Conservation (phyloP, 2,113 vertebrate species). For the Symphodus melops region DNA sequence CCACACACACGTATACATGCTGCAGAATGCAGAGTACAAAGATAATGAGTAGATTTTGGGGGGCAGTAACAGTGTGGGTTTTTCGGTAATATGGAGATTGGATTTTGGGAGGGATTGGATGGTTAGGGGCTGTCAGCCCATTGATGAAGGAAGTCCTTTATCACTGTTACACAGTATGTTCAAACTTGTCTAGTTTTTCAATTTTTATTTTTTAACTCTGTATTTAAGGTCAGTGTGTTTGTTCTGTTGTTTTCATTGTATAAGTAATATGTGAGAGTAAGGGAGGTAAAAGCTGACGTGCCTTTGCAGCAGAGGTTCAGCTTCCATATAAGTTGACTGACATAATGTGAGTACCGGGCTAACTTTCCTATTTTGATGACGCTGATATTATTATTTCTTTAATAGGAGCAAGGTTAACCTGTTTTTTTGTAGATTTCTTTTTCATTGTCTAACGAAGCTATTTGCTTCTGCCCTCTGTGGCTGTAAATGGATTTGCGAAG, state of each 20-base stretch:
- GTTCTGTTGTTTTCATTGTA: slow-evolving; percentile 78
- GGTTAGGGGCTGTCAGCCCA: slow-evolving; percentile 50
- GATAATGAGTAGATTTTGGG: slow-evolving; percentile 53
- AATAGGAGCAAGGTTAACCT: slow-evolving; percentile 75
- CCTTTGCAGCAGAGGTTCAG: slow-evolving; percentile 77
- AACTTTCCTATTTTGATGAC: slow-evolving; percentile 72
- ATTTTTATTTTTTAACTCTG: slow-evolving; percentile 72
- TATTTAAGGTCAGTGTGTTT: slow-evolving; percentile 84
- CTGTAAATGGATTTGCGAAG: slow-evolving; percentile 65
- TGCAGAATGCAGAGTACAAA: slow-evolving; percentile 57
- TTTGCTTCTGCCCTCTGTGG: slow-evolving; percentile 69
- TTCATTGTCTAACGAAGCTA: slow-evolving; percentile 60
- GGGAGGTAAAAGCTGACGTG: slow-evolving; percentile 73
- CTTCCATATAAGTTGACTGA: slow-evolving; percentile 72
- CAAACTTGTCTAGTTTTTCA: slow-evolving; percentile 76
- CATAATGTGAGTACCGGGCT: slow-evolving; percentile 79
- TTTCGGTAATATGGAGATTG: slow-evolving; percentile 39
- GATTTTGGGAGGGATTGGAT: slow-evolving; percentile 48
- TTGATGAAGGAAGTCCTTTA: slow-evolving; percentile 79
- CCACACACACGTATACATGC: slow-evolving; percentile 41
- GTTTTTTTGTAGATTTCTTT: slow-evolving; percentile 68
- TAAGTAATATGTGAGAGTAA: slow-evolving; percentile 71
- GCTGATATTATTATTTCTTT: slow-evolving; percentile 62
- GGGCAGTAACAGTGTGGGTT: slow-evolving; percentile 34
- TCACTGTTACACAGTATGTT: slow-evolving; percentile 77